A percentile compares a stretch with the other conserved stretches of the same genome.
These are phyloP conservation scores for Acomys russatus DNA, from an alignment of 2,797 vertebrate species.

Conservation along the genomic window DNA sequence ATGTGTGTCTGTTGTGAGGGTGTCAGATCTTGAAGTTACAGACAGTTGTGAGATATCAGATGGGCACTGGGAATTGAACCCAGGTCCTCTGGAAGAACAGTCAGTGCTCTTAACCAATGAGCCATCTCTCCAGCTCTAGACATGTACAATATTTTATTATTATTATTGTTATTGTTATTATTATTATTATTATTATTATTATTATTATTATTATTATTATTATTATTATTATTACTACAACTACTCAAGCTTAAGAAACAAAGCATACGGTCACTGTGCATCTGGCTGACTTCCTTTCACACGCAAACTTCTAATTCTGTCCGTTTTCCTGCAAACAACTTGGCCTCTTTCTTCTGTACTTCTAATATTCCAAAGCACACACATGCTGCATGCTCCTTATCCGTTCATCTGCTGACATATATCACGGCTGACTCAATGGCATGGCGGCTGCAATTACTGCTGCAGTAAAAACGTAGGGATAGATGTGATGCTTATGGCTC, in stretches of 20 bases:
- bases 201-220: too few relatives aligned
- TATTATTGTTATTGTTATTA: neutral
- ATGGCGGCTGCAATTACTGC: too few relatives aligned
- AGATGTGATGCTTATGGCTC: accelerated
- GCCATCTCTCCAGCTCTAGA: too few relatives aligned
- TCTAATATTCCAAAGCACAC: neutral
- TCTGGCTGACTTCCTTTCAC: neutral
- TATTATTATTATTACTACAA: too few relatives aligned
- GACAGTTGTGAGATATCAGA: too few relatives aligned
- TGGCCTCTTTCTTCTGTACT: neutral
- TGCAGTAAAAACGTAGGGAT: neutral
- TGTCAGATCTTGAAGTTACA: too few relatives aligned
- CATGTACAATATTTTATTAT: too few relatives aligned
- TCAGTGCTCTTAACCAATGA: too few relatives aligned
- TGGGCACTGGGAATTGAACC: too few relatives aligned
- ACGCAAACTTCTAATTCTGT: neutral
- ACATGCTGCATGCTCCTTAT: neutral
- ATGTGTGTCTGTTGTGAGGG: too few relatives aligned
- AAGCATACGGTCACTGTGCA: neutral
- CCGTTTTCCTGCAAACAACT: neutral
- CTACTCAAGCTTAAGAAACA: neutral
- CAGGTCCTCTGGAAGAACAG: too few relatives aligned
- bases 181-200: too few relatives aligned
- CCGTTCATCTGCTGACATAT: neutral
- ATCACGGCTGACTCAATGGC: neutral